Evolutionary conservation across 2,113 vertebrate genomes (phyloP).

Genomic region (Rattus rattus): DNA sequence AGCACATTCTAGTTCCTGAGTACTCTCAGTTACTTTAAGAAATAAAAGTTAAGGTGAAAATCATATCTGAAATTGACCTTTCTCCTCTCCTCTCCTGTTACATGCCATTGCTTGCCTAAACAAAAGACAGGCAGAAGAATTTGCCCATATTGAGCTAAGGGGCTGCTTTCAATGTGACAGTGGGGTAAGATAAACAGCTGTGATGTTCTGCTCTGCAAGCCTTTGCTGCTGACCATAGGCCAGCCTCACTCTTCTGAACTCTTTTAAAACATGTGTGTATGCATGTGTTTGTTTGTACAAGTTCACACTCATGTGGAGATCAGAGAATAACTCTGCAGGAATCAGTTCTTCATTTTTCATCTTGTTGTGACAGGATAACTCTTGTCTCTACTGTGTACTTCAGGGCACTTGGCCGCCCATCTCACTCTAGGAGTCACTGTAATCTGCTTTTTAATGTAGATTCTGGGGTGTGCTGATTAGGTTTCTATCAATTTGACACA

Average conservation of each 20-base stretch:
- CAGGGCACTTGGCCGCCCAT: neutral
- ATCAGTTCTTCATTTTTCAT: neutral
- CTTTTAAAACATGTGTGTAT: neutral
- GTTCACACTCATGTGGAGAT: neutral
- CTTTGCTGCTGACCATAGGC: neutral
- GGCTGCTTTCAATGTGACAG: neutral
- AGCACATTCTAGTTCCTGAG: neutral
- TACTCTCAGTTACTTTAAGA: neutral
- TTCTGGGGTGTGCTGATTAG: neutral
- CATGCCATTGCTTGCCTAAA: neutral
- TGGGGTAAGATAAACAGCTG: neutral
- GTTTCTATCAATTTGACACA: neutral
- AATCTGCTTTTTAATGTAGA: neutral
- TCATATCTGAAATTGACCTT: neutral
- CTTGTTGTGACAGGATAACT: neutral
- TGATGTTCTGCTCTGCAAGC: neutral
- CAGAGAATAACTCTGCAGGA: neutral
- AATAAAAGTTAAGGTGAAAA: slow-evolving; percentile 3
- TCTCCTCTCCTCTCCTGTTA: neutral
- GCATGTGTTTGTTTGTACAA: neutral
- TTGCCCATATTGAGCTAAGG: neutral
- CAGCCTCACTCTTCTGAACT: neutral
- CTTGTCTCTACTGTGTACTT: neutral
- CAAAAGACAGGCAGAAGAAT: neutral
- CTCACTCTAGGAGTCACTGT: neutral